Evolutionary conservation across 2,888 invertebrate species (phyloP).

Genomic region (Erannis defoliaria): DNA sequence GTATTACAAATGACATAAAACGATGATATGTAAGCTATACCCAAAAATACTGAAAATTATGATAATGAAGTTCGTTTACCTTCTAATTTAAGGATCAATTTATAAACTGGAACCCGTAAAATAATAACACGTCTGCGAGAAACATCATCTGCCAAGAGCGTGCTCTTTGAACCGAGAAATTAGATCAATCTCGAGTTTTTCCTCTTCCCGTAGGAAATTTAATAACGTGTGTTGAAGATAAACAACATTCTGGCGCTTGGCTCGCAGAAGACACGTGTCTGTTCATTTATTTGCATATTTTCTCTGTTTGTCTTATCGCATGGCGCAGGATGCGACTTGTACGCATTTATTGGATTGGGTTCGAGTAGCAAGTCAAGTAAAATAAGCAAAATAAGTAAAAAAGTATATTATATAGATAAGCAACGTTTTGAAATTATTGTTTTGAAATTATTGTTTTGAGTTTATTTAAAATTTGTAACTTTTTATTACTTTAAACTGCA

Average conservation of each 20-base stretch:
- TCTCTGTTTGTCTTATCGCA: not conserved
- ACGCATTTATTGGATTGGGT: not conserved
- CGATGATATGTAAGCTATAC: too few relatives aligned
- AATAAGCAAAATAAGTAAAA: too few relatives aligned
- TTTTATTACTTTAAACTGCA: too few relatives aligned
- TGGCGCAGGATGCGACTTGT: not conserved
- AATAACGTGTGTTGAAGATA: slow-evolving; percentile 21
- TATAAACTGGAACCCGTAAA: not conserved
- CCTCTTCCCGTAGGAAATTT: slow-evolving; percentile 28
- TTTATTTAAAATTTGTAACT: too few relatives aligned
- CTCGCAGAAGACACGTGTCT: slow-evolving; percentile 9
- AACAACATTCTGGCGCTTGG: slow-evolving; percentile 17
- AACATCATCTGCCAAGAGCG: slow-evolving; percentile 16
- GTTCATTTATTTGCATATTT: slow-evolving; percentile 6
- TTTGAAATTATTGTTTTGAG: too few relatives aligned
- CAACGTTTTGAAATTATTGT: too few relatives aligned
- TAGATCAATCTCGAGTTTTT: slow-evolving; percentile 32
- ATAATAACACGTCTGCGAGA: slow-evolving; percentile 15
- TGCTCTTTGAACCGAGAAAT: slow-evolving; percentile 29
- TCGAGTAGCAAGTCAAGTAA: too few relatives aligned
- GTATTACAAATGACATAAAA: too few relatives aligned
- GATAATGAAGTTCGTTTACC: not conserved
- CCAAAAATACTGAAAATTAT: not conserved
- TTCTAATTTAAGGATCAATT: slow-evolving; percentile 5
- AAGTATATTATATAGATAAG: too few relatives aligned